Base-by-base conservation (phyloP, 1,140 invertebrate species). In the Dendrolimus kikuchii region DNA sequence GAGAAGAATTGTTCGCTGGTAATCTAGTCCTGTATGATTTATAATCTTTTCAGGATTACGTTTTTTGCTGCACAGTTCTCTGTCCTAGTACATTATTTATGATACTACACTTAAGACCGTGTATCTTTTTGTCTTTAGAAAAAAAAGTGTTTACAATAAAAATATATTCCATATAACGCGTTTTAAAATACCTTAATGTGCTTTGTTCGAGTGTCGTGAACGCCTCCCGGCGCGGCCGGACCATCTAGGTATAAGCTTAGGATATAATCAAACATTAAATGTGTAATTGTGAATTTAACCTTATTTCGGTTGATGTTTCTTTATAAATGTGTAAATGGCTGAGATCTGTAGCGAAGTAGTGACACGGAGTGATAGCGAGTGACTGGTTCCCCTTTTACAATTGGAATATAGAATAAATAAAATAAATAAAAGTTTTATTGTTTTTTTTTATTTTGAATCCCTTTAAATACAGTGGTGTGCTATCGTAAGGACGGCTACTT, bases 281-380 rank as follows among this genome's bases (percentile, higher is more conserved):
- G 82, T 86, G 82, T 86, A 86, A 76, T 83, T 86, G 82, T 86
- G 82, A 86, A 82, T 83, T 79, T 76, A 79, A 81, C 76, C 71
- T 78, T 76, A 76, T 78, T 80, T 86, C 68, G 77, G 79, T 86
- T 82, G 75, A 82, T 67, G 74, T 85, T 86, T 81, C 73, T 81
- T 83, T 83, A 70, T 77, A 74, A 71, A 74, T 60, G 79, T 83
- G 82, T 82, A 83, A 79, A 86, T 86, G 82, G 74, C 68, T 74
- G 74, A 81, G 78, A 79, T 75, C 71, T 71, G 77, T 85, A 85
- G 81, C 61, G 62, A 66, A 51, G 79, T 83, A 82, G 78, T 77
- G 77, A 75, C 78, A 80, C 79, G 71, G 77, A 81, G 75, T 81
- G 81, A 81, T 76, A 81, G 77, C 62, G 68, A 76, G 70, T 83